Base-by-base conservation (phyloP, 2,888 invertebrate species). In the Taphrorychus bicolor region DNA sequence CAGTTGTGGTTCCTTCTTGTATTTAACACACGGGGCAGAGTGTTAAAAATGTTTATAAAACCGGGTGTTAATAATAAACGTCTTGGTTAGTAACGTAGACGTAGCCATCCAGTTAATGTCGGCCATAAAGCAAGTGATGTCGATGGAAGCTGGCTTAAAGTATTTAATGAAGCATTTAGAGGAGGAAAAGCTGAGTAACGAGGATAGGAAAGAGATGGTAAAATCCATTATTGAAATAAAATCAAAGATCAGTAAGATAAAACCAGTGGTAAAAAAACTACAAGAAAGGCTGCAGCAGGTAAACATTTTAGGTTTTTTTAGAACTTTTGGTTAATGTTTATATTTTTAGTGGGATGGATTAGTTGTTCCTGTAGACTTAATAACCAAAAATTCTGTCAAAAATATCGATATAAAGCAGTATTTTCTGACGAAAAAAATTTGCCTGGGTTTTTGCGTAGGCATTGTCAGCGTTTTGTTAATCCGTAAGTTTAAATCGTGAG, bases 101-200 rank as follows among this genome's bases (percentile, higher is more conserved):
- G 85, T 86, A 62, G 80, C 87, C 60, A 81, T 83, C 40, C 79
- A 85, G 18, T 73, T 89, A 53, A 84, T 87, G 40, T 84, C 84
- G 21, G 84, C 86, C 51, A 79, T 88, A 11, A 86, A 87, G 75
- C 89, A 89, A 76, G 75, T 87, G 41, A 84, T 84, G 67, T 82
- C 87, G 48, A 83, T 89, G 78, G 86, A 87, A 75, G 84, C 87
- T 1, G 85, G 86, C 32, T 75, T 88, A 54, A 83, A 83, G 53
- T 89, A 86, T 73, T 80, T 85, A n/a, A 77, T 84, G 32, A 82
- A 85, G 5, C 83, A 85, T 72, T 81, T 82, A 64, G 32, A 68
- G 17, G 77, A 74, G 21, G 80, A 74, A 59, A 52, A 68, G 16
- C 1, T 73, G 24, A 53, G 70, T 19, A 51, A 59, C 17, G 66